Evolutionary conservation across 2,113 vertebrate genomes (phyloP).

Genomic region (Sceloporus undulatus): DNA sequence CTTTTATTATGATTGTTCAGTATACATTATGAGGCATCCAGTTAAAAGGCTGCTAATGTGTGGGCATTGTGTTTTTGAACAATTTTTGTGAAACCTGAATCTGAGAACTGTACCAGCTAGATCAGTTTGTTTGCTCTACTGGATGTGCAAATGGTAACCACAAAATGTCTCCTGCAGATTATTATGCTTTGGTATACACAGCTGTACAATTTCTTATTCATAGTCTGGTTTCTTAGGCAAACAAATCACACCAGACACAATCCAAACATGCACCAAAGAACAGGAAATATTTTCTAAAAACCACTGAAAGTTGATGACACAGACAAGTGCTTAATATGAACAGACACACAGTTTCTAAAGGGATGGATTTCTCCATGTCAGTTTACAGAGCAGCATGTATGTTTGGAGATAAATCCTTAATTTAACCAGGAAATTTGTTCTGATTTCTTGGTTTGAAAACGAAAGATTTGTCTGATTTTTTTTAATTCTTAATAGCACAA

Average conservation of each 20-base stretch:
- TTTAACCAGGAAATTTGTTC: not conserved
- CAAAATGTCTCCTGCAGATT: not conserved
- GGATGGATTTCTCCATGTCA: not conserved
- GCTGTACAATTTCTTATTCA: slow-evolving; percentile 1
- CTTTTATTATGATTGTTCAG: slow-evolving; percentile 33
- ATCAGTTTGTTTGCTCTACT: not conserved
- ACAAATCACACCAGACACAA: not conserved
- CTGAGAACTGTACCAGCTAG: not conserved
- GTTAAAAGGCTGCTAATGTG: not conserved
- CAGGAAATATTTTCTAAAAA: not conserved
- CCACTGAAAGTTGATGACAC: not conserved
- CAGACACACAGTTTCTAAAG: not conserved
- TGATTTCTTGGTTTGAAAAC: not conserved
- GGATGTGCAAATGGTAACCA: not conserved
- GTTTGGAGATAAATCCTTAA: not conserved
- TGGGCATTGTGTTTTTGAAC: not conserved
- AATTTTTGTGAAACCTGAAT: not conserved
- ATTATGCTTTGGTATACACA: not conserved
- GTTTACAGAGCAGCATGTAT: not conserved
- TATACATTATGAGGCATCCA: slow-evolving; percentile 1
- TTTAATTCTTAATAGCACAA: not conserved
- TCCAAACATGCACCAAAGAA: not conserved
- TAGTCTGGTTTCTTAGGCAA: not conserved
- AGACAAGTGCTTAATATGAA: not conserved
- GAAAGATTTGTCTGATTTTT: not conserved